Base-by-base conservation (phyloP, 1,140 invertebrate species). In the Bombus turneri region DNA sequence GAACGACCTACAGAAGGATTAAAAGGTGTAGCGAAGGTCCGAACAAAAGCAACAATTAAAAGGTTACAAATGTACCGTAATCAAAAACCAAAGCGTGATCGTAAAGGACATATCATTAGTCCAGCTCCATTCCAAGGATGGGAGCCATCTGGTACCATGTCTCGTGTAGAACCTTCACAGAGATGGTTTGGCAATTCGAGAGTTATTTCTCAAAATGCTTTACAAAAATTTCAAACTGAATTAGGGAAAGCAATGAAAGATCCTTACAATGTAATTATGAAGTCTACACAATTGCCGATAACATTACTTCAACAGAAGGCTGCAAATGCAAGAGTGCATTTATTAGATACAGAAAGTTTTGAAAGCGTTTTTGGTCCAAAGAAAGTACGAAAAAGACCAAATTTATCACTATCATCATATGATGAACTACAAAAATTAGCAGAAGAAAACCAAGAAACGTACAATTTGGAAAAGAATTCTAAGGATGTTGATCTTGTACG, bases 231-330 rank as follows among this genome's bases (percentile, higher is more conserved):
- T 94, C 99, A 99, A 96, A 97, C 98, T 77, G 98, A 99, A 95
- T 96, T 99, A 92, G 98, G 98, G 57, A 98, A 98, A 91, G 99
- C 98, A 43, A 96, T 99, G 69, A 98, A 98, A 92, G 98, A 99
- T 96, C 99, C 99, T 0, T 99, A 99, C 94, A 98, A 99, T 95
- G 98, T 99, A 41, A 97, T 99, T 10, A 99, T 99, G 98, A 98
- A 98, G 94, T 98, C 98, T 25, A 99, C 99, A 2, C 98, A 98
- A 91, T 95, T 99, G 57, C 99, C 99, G 3, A 97, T 99, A 34
- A 98, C 98, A 2, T 95, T 99, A 47, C 95, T 99, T 0, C 98
- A 99, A 95, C 99, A 99, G 95, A 98, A 97, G 92, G 97, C 98
- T 2, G 99, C 99, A 94, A 96, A 98, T 95, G 96, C 98, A 41